Evolutionary conservation across 2,888 invertebrate species (phyloP).

Genomic region (Drosophila parthenogenetica): DNA sequence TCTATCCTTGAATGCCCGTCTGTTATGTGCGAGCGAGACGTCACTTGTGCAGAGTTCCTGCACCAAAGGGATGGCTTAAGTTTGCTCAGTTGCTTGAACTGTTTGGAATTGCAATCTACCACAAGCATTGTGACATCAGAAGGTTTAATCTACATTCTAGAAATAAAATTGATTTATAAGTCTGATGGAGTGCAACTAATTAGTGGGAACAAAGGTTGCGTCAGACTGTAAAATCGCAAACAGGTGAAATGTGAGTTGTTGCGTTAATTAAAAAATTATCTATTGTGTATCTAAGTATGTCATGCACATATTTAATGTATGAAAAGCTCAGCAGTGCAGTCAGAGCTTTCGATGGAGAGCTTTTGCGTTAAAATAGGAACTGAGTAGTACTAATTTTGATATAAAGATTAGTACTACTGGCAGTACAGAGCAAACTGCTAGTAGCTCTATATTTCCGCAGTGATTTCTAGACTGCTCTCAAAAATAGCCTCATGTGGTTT

Average conservation of each 20-base stretch:
- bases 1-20: background rate
- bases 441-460: background rate
- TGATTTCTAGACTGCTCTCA: background rate
- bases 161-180: background rate
- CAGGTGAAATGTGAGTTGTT: background rate
- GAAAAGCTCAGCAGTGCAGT: too few species aligned
- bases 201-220: constrained; percentile 1
- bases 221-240: background rate
- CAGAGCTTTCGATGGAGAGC: too few species aligned
- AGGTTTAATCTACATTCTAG: background rate
- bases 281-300: background rate
- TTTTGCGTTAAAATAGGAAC: too few species aligned
- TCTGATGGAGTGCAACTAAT: constrained; percentile 1
- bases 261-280: constrained; percentile 9
- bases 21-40: constrained; percentile 49
- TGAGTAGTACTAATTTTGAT: too few species aligned
- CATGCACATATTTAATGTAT: background rate
- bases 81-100: constrained; percentile 68
- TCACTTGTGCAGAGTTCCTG: constrained; percentile 8
- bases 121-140: background rate
- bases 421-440: too few species aligned
- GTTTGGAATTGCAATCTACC: constrained; percentile 39
- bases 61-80: constrained; percentile 58
- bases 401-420: too few species aligned
- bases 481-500: background rate